phyloP scores from a whole-genome alignment of 2,888 invertebrate species.

The Sthenelais limicola region DNA sequence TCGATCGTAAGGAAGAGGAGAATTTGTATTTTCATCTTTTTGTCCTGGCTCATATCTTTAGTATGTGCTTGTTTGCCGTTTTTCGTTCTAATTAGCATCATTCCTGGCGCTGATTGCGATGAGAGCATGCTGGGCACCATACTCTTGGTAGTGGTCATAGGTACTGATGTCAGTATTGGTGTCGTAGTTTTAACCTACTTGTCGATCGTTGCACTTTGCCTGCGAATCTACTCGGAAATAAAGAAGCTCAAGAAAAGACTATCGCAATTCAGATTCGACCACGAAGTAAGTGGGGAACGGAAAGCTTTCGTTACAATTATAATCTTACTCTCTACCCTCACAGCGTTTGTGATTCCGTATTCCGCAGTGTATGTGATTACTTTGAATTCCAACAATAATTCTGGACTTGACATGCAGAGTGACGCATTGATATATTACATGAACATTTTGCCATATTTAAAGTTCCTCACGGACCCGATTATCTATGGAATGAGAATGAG shows the following conservation, averaged over 20 bases:
- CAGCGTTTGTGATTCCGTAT: slow-evolving; percentile 49
- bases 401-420: slow-evolving; percentile 28
- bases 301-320: slow-evolving; percentile 51
- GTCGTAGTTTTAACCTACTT: slow-evolving; percentile 45
- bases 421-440: slow-evolving; percentile 49
- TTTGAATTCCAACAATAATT: slow-evolving; percentile 33
- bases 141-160: slow-evolving; percentile 37
- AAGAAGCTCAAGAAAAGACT: slow-evolving; percentile 46
- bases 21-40: slow-evolving; percentile 36
- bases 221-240: slow-evolving; percentile 48
- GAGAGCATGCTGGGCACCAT: slow-evolving; percentile 26
- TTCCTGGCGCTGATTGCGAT: slow-evolving; percentile 18
- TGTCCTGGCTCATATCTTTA: slow-evolving; percentile 44
- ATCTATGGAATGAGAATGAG: slow-evolving; percentile 50
- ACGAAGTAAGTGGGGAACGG: slow-evolving; percentile 47
- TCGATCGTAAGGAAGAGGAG: slow-evolving; percentile 40
- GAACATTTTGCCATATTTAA: slow-evolving; percentile 51
- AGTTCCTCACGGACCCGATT: slow-evolving; percentile 52
- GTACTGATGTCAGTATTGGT: slow-evolving; percentile 41
- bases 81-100: slow-evolving; percentile 30
- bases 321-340: slow-evolving; percentile 47
- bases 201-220: slow-evolving; percentile 44
- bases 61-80: slow-evolving; percentile 34
- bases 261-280: slow-evolving; percentile 49
- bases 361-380: slow-evolving; percentile 44